Evolutionary conservation across 2,113 vertebrate species (phyloP).

Genomic region (Sardina pilchardus): DNA sequence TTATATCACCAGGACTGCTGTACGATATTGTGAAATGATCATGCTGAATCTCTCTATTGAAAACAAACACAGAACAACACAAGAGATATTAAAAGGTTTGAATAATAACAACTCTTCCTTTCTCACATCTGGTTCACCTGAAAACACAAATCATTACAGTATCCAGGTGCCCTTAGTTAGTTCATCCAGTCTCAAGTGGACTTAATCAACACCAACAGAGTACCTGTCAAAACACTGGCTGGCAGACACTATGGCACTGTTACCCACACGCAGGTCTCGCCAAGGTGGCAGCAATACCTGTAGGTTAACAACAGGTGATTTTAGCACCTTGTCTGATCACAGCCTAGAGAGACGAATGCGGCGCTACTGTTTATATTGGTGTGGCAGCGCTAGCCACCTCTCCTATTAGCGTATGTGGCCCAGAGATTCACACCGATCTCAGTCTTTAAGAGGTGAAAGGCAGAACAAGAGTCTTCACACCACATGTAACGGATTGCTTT

Average conservation of each 20-base stretch:
- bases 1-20: no score
- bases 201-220: conserved; percentile 39
- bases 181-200: not conserved
- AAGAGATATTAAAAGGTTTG: not conserved
- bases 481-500: not conserved
- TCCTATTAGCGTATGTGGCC: not conserved
- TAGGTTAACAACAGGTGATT: conserved; percentile 20
- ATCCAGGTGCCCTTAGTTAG: not conserved
- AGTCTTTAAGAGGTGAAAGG: not conserved
- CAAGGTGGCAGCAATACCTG: conserved; percentile 8
- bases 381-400: not conserved
- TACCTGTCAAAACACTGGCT: conserved; percentile 22
- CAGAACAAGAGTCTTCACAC: not conserved
- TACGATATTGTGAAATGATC: no score
- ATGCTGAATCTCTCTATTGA: no score
- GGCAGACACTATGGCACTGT: not conserved
- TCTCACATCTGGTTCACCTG: not conserved
- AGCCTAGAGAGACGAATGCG: conserved; percentile 21
- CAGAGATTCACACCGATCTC: not conserved
- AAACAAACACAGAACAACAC: not conserved
- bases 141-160: not conserved
- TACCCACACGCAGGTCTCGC: not conserved
- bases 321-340: conserved; percentile 12
- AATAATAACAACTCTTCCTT: not conserved
- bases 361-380: not conserved